Evolutionary conservation across 2,888 invertebrate genomes (phyloP).

Genomic region (Chromoteleia sp.): DNA sequence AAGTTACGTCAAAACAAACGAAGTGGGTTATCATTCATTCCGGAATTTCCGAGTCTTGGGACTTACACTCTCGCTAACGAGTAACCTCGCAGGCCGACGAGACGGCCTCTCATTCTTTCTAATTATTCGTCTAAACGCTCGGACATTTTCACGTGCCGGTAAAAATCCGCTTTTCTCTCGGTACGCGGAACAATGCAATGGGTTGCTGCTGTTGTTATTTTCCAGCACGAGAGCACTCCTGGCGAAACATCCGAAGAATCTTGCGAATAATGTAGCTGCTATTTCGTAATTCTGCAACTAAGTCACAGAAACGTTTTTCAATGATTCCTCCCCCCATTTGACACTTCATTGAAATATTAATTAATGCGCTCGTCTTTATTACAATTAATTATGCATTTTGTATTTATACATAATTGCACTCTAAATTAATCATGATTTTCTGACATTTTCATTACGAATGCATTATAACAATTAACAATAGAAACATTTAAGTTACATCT

Average conservation of each 20-base stretch:
- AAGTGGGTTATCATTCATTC: slow-evolving; percentile 42
- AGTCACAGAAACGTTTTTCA: background rate
- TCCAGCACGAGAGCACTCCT: slow-evolving; percentile 8
- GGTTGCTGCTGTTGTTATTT: slow-evolving; percentile 26
- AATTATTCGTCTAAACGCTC: slow-evolving; percentile 46
- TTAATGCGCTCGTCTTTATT: slow-evolving; percentile 11
- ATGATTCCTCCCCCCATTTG: background rate
- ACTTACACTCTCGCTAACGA: slow-evolving; percentile 37
- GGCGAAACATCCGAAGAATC: slow-evolving; percentile 28
- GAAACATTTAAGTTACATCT: no score
- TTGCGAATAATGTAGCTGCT: slow-evolving; percentile 25
- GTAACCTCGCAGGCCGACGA: slow-evolving; percentile 8
- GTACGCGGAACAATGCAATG: slow-evolving; percentile 18
- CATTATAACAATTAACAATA: no score
- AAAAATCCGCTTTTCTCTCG: slow-evolving; percentile 22
- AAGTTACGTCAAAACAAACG: slow-evolving; percentile 29
- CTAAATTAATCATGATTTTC: no score
- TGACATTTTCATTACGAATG: no score
- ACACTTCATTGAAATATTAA: slow-evolving; percentile 7
- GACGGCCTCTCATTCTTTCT: slow-evolving; percentile 30
- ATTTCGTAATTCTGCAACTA: slow-evolving; percentile 1
- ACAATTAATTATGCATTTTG: no score
- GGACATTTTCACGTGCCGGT: slow-evolving; percentile 22
- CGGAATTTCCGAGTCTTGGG: slow-evolving; percentile 31
- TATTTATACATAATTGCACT: no score